Base-by-base conservation (phyloP, 1,140 invertebrate genomes). In the Dryas iulia region DNA sequence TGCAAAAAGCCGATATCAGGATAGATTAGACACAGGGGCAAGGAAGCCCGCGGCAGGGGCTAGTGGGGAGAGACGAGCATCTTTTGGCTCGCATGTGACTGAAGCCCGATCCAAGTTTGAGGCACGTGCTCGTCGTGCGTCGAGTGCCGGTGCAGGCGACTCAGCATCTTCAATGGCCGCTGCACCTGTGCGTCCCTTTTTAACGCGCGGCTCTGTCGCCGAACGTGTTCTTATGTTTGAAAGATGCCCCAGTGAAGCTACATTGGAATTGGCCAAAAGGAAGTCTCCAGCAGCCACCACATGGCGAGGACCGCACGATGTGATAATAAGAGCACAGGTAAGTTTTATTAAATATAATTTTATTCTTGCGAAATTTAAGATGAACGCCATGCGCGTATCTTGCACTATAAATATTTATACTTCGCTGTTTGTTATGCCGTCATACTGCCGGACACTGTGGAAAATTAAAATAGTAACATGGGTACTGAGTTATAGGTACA, bases 221-320 rank as follows among this genome's bases (percentile, higher is more conserved):
- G 97, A 98, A 81, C 92, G 97, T 28, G 97, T 98, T 28, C 93
- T 98, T 59, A 97, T 98, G 78, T 98, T 98, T 84, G 97, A 98
- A 85, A 95, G 97, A 84, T 97, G 97, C 82, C 97, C 97, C 0
- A 96, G 96, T 79, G 96, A 96, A 87, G 87, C 87, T 5, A 91
- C 87, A 5, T 81, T 96, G 69, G 87, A 95, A 71, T 82, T 96
- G 70, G 95, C 95, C 69, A 96, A 96, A 81, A 89, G 95, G 30
- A 94, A 94, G 66, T 91, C 93, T 60, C 92, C 94, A 64, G 93
- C 93, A 11, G 90, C 94, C 14, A 92, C 92, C 23, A 93, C 94
- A 18, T 95, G 94, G 94, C 93, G 93, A 70, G 93, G 92, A 69
- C 93, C 93, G 4, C 92, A 94, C 71, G 94, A 95, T 69, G 93